Base-by-base conservation (phyloP, 35 echinoderm and acorn worm genomes). In the Antedon bifida region DNA sequence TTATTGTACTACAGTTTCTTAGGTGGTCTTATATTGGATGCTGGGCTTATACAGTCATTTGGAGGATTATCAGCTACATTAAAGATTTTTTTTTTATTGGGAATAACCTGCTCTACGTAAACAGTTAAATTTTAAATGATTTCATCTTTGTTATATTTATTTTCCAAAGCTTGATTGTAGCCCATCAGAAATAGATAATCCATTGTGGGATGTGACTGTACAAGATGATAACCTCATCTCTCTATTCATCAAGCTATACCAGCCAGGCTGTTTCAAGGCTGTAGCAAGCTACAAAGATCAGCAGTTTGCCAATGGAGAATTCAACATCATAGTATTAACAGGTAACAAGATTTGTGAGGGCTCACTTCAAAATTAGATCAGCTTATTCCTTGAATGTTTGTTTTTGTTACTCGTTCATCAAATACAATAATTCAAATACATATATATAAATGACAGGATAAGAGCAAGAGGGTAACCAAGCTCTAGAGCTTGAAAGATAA, bases 311-410 rank as follows among this genome's bases (percentile, higher is more conserved):
- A 93, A 99, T 90, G 95, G 95, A 32, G 91, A 88, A n/a, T 99
- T 99, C 33, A 99, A 85, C 79, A 89, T 99, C 79, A 78, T 99
- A 30, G 95, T 99, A 30, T 77, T 99, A 2, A 88, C 35, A 83
- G 87, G 95, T 92, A 19, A 90, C 23, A 21, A 31, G 34, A 76
- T 76, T n/a, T n/a, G n/a, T n/a, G n/a, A n/a, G n/a, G n/a, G 39
- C 39, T 44, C 39, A 44, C 39, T 44, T n/a, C n/a, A 13, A 13
- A 64, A 13, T 64, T 64, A 64, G 12, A n/a, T 64, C 12, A 13
- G 12, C 12, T 64, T 64, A 13, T 13, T 64, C n/a, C n/a, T 13
- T 64, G 12, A 13, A 64, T n/a, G n/a, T n/a, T n/a, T n/a, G n/a
- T n/a, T n/a, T n/a, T n/a, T n/a, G 89, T 88, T 7, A 16, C 14